Evolutionary conservation across 2,888 invertebrate species (phyloP), one percentile per base, ranked within the genome.

Genomic region (Rugalucina vietnamica): DNA sequence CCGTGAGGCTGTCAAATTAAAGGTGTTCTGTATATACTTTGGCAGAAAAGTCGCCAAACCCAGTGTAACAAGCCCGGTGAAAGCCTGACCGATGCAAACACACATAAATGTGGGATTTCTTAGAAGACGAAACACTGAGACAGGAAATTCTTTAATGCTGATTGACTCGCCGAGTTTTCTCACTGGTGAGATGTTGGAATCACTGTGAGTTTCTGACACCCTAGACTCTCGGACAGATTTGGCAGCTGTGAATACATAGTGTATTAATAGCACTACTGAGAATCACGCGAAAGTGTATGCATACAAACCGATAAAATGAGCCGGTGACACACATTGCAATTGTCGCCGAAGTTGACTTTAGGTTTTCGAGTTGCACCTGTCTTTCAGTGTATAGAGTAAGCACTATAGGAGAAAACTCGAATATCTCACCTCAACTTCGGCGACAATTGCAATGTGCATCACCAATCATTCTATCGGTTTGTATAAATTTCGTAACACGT

Each of bases 11-110:
- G 96, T 96, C 84, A 96, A 96, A 88, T 96, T 96, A 92, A 96
- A 97, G 93, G 97, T 97, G 14, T 97, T 96, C 94, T 97, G 97
- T 92, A 97, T 96, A 93, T 97, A 97, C 93, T 97, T 97, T 10
- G 97, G 96, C 90, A 97, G 95, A 93, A 97, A 97, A 14, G 97
- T 97, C 92, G 97, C 96, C 89, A 96, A 96, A 0, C 96, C 96
- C 0, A 91, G 87, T 18, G 92, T 83, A 10, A 91, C 86, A 32
- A 92, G 79, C n/a, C 89, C 90, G 78, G 88, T 84, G 89, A 97
- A 97, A 21, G 97, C 96, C 1, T 96, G 96, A 49, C 97, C 96
- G 3, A 96, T 94, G 43, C 96, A 96, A 93, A 97, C 97, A 86
- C 96, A 96, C 88, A 97, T 96, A 76, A 97, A 95, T 39, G 91